These are phyloP conservation scores for Apis cerana DNA, from an alignment of 1,140 invertebrate genomes.

Conservation along the genomic window DNA sequence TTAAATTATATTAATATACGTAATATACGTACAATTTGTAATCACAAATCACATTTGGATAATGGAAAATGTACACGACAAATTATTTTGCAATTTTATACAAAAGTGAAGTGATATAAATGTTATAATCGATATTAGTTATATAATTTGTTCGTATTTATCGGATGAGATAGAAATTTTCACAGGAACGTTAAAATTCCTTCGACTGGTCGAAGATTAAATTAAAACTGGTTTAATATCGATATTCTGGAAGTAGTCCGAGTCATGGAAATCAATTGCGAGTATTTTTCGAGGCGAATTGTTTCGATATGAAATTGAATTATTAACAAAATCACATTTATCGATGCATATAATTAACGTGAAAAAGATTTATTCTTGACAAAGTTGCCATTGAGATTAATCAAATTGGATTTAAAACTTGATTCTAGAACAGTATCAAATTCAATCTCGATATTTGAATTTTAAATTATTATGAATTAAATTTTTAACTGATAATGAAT, in stretches of 20 bases:
- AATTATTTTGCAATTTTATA: background rate
- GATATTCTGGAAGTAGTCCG: background rate
- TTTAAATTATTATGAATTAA: no score
- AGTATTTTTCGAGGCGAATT: background rate
- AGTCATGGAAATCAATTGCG: conserved; percentile 1
- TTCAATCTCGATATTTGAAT: no score
- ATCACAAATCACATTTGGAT: no score
- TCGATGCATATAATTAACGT: background rate
- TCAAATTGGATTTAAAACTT: no score
- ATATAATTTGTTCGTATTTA: background rate
- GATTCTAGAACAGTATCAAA: background rate
- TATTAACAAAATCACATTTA: background rate
- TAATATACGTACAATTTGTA: no score
- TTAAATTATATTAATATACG: no score
- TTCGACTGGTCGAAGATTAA: background rate
- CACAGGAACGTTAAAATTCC: background rate
- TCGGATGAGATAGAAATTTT: background rate
- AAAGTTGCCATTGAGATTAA: no score
- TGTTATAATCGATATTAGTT: background rate
- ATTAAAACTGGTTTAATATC: conserved; percentile 5
- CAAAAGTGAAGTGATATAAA: background rate
- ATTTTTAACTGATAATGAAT: no score
- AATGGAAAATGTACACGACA: background rate
- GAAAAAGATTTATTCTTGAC: background rate
- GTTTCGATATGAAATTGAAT: background rate